These are phyloP conservation scores for Glossophaga mutica DNA, from an alignment of 2,797 vertebrate genomes.

Conservation along the genomic window DNA sequence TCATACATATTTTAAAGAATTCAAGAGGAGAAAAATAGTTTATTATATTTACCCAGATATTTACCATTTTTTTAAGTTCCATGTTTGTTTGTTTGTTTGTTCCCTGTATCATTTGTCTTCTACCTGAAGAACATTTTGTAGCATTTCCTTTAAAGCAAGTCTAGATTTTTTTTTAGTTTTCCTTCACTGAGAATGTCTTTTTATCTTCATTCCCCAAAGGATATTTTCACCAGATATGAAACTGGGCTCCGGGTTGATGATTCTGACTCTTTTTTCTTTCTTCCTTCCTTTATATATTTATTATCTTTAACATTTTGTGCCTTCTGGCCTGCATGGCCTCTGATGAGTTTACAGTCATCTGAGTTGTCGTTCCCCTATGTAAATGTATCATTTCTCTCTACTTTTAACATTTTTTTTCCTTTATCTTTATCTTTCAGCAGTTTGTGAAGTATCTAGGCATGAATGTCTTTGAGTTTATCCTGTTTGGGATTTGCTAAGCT, in stretches of 20 bases:
- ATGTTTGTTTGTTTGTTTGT: neutral
- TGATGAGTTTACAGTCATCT: neutral
- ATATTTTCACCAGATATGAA: slow-evolving; percentile 32
- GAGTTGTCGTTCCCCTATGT: neutral
- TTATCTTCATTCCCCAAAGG: neutral
- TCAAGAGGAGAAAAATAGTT: neutral
- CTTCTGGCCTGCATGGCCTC: neutral
- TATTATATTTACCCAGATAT: neutral
- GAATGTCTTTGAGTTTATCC: neutral
- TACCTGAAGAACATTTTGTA: neutral
- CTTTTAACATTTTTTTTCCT: neutral
- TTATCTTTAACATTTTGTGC: neutral
- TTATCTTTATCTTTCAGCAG: slow-evolving; percentile 11
- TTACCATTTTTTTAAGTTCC: neutral
- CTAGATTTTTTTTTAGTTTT: neutral
- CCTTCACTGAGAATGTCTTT: neutral
- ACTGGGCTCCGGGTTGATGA: neutral
- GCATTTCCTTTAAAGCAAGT: neutral
- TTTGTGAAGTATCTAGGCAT: neutral
- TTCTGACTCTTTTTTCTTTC: neutral
- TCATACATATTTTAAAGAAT: neutral
- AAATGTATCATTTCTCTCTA: neutral
- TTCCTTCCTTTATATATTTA: neutral
- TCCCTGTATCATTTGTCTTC: neutral
- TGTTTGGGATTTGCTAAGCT: slow-evolving; percentile 6